Conservation (phyloP, 2,113 vertebrate species). For the Neoarius graeffei region DNA sequence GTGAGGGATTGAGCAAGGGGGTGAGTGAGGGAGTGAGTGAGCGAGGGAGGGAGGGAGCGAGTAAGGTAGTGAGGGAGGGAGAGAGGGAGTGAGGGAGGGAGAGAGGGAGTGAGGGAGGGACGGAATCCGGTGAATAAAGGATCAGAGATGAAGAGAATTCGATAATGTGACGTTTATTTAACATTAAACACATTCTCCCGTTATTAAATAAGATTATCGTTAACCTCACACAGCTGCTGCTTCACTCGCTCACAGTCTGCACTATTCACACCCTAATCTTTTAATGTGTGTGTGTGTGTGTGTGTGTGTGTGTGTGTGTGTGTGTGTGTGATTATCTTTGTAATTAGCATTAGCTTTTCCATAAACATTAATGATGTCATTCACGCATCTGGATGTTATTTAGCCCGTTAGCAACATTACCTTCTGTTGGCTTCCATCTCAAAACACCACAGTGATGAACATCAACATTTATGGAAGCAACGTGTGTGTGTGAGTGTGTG, state of each 20-base stretch:
- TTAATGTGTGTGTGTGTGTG: neutral
- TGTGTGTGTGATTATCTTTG: neutral
- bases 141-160: neutral
- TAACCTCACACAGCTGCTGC: neutral
- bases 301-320: neutral
- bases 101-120: neutral
- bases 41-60: too few relatives aligned
- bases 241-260: too few relatives aligned
- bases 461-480: neutral
- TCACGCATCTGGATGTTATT: neutral
- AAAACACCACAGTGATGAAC: neutral
- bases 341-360: neutral
- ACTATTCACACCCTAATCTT: neutral
- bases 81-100: too few relatives aligned
- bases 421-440: neutral
- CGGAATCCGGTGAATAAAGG: too few relatives aligned
- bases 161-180: neutral
- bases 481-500: neutral
- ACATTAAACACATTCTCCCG: neutral
- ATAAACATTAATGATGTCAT: slow-evolving; percentile 1
- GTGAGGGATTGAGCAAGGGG: too few relatives aligned
- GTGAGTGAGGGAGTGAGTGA: neutral
- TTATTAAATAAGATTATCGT: neutral
- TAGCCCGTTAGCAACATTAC: neutral
- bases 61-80: too few relatives aligned